These are phyloP conservation scores for Drosophila pandora DNA, from an alignment of 1,140 invertebrate genomes.

Conservation along the genomic window DNA sequence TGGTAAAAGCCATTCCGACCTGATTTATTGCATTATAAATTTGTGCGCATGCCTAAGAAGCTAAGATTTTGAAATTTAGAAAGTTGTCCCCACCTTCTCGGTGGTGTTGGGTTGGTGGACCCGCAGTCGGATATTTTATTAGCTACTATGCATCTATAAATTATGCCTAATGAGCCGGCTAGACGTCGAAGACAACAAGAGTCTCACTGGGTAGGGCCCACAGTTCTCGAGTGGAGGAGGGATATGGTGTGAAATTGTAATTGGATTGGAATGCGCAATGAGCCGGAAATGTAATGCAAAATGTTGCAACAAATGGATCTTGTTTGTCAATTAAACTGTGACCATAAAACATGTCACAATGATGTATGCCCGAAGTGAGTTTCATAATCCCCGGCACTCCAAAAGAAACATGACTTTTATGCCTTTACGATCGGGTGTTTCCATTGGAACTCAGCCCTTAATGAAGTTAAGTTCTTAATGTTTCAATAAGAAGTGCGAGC, in stretches of 20 bases:
- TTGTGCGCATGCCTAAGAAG: constrained; percentile 80
- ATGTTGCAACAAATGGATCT: constrained; percentile 56
- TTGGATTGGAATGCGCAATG: constrained; percentile 75
- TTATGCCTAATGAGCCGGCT: constrained; percentile 74
- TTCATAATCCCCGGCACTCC: constrained; percentile 35
- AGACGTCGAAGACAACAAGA: constrained; percentile 54
- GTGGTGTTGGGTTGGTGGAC: constrained; percentile 2
- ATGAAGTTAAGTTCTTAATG: constrained; percentile 15
- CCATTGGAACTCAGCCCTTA: constrained; percentile 20
- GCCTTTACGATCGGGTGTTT: constrained; percentile 37
- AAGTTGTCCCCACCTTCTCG: constrained; percentile 46
- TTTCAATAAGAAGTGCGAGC: not conserved
- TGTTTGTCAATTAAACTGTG: constrained; percentile 57
- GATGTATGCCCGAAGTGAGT: constrained; percentile 39
- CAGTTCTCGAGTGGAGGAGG: constrained; percentile 7
- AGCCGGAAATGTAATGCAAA: constrained; percentile 63
- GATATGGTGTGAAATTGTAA: constrained; percentile 68
- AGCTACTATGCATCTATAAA: constrained; percentile 63
- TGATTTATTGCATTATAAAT: constrained; percentile 81
- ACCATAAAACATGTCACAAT: constrained; percentile 58
- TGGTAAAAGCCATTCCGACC: constrained; percentile 73
- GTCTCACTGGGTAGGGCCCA: constrained; percentile 25
- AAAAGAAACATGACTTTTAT: constrained; percentile 25
- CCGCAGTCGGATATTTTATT: constrained; percentile 67
- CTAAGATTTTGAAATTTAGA: constrained; percentile 78